These are phyloP conservation scores for Tricholauxania praeusta DNA, from an alignment of 2,888 invertebrate genomes.

Conservation along the genomic window DNA sequence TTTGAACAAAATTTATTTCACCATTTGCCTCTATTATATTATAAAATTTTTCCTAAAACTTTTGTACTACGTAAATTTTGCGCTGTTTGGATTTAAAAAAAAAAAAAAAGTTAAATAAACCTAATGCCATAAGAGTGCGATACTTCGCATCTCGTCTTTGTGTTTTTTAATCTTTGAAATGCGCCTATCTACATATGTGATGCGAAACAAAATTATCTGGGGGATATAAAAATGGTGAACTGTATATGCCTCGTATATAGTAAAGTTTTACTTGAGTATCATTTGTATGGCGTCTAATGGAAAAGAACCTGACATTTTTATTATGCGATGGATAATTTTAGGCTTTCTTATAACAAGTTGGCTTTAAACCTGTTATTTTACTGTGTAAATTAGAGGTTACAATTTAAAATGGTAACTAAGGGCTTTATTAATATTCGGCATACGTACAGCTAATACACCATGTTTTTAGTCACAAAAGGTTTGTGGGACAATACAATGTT, in stretches of 20 bases:
- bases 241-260: slow-evolving; percentile 5
- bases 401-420: too few relatives aligned
- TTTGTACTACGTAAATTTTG: not conserved
- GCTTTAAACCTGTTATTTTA: too few relatives aligned
- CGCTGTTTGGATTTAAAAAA: not conserved
- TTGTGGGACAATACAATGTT: too few relatives aligned
- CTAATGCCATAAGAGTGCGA: slow-evolving; percentile 7
- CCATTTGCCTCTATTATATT: not conserved
- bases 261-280: slow-evolving; percentile 35
- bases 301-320: slow-evolving; percentile 44
- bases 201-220: slow-evolving; percentile 34
- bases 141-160: slow-evolving; percentile 52
- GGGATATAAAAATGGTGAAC: slow-evolving; percentile 23
- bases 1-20: too few relatives aligned
- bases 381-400: too few relatives aligned
- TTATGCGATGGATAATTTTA: slow-evolving; percentile 5
- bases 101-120: slow-evolving; percentile 16
- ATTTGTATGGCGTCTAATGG: slow-evolving; percentile 28
- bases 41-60: not conserved
- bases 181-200: slow-evolving; percentile 12
- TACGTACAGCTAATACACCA: too few relatives aligned
- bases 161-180: slow-evolving; percentile 38
- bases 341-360: too few relatives aligned
- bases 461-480: too few relatives aligned
- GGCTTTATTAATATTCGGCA: too few relatives aligned